Evolutionary conservation across 2,113 vertebrate genomes (phyloP).

Genomic region (Hippocampus guttulatus): DNA sequence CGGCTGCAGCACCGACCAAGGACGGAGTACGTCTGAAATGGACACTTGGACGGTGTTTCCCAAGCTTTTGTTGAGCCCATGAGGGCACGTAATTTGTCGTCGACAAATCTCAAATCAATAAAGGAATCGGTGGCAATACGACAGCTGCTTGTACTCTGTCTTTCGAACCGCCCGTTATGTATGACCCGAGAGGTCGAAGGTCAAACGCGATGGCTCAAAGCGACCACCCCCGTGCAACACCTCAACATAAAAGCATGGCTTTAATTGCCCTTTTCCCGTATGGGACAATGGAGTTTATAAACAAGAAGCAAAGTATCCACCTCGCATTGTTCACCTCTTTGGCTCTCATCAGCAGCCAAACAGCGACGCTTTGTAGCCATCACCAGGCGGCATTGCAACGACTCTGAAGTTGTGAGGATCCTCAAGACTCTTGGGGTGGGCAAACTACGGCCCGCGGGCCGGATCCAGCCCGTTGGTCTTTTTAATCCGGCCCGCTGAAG

Average conservation of each 20-base stretch:
- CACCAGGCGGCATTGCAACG: neutral
- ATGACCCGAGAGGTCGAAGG: neutral
- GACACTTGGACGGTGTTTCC: neutral
- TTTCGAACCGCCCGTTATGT: neutral
- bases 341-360: conserved; percentile 8
- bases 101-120: too few relatives aligned
- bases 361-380: conserved; percentile 1
- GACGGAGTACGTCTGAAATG: conserved; percentile 2
- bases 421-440: too few relatives aligned
- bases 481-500: too few relatives aligned
- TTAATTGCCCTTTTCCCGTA: conserved; percentile 6
- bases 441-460: too few relatives aligned
- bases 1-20: neutral
- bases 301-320: conserved; percentile 5
- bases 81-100: too few relatives aligned
- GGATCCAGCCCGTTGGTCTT: too few relatives aligned
- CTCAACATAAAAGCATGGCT: neutral
- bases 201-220: neutral
- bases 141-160: neutral
- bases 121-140: neutral
- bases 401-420: neutral
- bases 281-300: conserved; percentile 2
- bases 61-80: neutral
- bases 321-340: conserved; percentile 3
- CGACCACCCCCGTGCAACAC: neutral